Base-by-base conservation (phyloP, 1,140 invertebrate species). In the Drosophila nebulosa region DNA sequence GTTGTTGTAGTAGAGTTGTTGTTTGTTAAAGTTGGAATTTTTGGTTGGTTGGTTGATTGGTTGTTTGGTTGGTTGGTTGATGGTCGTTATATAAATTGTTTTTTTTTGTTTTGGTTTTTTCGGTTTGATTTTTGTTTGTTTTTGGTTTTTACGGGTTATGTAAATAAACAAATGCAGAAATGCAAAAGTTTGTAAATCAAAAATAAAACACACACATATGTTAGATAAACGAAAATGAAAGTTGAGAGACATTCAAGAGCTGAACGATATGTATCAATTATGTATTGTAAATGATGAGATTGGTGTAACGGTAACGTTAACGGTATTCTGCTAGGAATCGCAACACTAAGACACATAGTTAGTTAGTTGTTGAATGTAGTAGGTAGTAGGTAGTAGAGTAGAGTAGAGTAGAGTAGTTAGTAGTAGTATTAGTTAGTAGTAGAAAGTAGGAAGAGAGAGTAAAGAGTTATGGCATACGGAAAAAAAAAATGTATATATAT, bases 91-190 rank as follows among this genome's bases (percentile, higher is more conserved):
- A n/a, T n/a, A n/a, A n/a, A n/a, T n/a, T n/a, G n/a, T 39, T 64
- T 26, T 57, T 69, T 5, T 64, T 67, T 26, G 61, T 71, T 64
- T 39, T 73, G 59, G 60, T 74, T 50, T 18, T 10, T 14, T 42
- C 21, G 4, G 16, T 46, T 46, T 46, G 39, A 1, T 42, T 9
- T 0, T 16, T 30, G 14, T 16, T 55, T 67, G 67, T 79, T 57
- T 71, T 86, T 86, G 56, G 79, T 75, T 80, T 73, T 80, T 26
- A 79, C 73, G 73, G 78, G 78, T 86, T 86, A 86, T 86, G 83
- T 86, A 88, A 88, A 89, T 88, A 88, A 89, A 88, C 79, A 86
- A 86, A 86, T 86, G 83, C 83, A 86, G 68, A 88, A 86, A 86
- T 89, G 83, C 80, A 84, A 84, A 78, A 88, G 85, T 88, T 86